Evolutionary conservation across 2,797 vertebrate species (phyloP).

Genomic region (Thalassophryne amazonica): DNA sequence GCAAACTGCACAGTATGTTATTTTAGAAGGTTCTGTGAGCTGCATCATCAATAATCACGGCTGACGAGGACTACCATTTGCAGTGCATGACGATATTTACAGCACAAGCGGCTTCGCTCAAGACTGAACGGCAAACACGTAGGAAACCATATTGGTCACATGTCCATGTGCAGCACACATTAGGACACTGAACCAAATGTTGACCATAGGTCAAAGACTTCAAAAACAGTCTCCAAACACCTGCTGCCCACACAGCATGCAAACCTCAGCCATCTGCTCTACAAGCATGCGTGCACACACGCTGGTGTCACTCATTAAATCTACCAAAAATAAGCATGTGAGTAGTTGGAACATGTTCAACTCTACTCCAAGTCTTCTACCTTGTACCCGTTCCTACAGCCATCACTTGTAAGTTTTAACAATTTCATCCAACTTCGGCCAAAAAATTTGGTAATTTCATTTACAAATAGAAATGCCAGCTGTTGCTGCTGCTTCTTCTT

Average conservation of each 20-base stretch:
- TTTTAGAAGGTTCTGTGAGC: background rate
- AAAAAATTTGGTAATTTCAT: too few relatives aligned
- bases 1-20: conserved; percentile 19
- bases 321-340: conserved; percentile 4
- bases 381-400: too few relatives aligned
- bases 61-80: too few relatives aligned
- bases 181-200: conserved; percentile 3
- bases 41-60: too few relatives aligned
- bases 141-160: conserved; percentile 4
- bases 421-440: too few relatives aligned
- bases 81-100: too few relatives aligned
- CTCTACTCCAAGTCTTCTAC: too few relatives aligned
- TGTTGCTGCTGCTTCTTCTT: too few relatives aligned
- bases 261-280: conserved; percentile 10
- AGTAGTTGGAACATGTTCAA: too few relatives aligned
- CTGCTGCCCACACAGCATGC: conserved; percentile 36
- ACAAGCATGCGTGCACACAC: background rate
- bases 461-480: too few relatives aligned
- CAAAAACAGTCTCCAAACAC: conserved; percentile 1
- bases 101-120: background rate
- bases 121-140: background rate
- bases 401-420: too few relatives aligned
- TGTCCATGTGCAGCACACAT: conserved; percentile 4
- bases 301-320: conserved; percentile 9
- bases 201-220: conserved; percentile 24